Conservation (phyloP, 2,113 vertebrate species). For the Cyanoramphus novaezelandiae region DNA sequence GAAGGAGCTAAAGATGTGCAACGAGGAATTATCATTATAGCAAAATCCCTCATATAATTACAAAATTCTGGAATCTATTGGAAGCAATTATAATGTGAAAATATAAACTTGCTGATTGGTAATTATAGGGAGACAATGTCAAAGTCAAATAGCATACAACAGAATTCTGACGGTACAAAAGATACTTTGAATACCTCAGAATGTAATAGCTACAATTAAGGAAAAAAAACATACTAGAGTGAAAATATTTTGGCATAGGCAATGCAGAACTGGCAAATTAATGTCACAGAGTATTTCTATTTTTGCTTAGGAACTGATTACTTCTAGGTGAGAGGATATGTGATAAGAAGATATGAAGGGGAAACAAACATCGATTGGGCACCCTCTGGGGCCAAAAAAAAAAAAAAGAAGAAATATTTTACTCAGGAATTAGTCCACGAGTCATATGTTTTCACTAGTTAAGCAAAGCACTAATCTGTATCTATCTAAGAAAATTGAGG, state of each 20-base stretch:
- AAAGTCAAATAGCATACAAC: slow-evolving; percentile 6
- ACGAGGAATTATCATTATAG: background rate
- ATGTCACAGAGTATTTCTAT: background rate
- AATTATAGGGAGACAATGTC: slow-evolving; percentile 29
- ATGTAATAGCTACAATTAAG: background rate
- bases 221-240: slow-evolving; percentile 3
- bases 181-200: background rate
- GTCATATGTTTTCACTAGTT: background rate
- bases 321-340: background rate
- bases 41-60: slow-evolving; percentile 6
- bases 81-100: slow-evolving; percentile 24
- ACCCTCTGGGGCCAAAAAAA: background rate
- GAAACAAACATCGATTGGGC: background rate
- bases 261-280: background rate
- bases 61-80: slow-evolving; percentile 17
- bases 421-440: background rate
- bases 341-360: background rate
- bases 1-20: background rate
- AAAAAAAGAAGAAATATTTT: background rate
- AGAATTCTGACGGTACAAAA: background rate
- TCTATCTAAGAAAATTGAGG: background rate
- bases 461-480: background rate
- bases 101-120: slow-evolving; percentile 29
- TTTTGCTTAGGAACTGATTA: background rate
- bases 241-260: slow-evolving; percentile 11